Evolutionary conservation across 2,113 vertebrate genomes (phyloP).

Genomic region (Myotis yumanensis): DNA sequence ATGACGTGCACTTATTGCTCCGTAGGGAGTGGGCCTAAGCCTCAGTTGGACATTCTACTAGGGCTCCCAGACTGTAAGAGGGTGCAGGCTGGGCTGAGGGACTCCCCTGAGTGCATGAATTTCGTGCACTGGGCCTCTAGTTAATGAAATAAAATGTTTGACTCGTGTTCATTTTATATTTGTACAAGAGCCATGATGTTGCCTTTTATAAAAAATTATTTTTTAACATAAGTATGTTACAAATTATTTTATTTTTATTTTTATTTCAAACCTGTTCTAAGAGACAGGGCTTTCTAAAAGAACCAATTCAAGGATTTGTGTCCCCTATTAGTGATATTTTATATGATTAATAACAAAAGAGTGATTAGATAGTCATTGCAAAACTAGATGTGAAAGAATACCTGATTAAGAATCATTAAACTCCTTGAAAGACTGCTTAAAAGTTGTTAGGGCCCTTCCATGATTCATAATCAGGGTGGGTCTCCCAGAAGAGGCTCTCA

Average conservation of each 20-base stretch:
- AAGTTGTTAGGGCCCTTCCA: not conserved
- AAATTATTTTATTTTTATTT: conserved; percentile 23
- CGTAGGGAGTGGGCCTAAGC: too few relatives aligned
- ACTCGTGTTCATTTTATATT: not conserved
- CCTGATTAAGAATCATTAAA: not conserved
- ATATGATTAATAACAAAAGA: not conserved
- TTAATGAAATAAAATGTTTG: not conserved
- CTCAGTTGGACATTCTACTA: too few relatives aligned
- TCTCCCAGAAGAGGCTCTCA: not conserved
- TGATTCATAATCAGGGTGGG: not conserved
- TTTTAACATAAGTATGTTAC: not conserved
- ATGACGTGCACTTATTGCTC: too few relatives aligned
- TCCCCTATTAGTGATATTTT: not conserved
- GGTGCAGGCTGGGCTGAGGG: too few relatives aligned
- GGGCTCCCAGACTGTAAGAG: too few relatives aligned
- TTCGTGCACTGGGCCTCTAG: too few relatives aligned
- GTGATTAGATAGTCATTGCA: not conserved
- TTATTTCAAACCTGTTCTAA: conserved; percentile 12
- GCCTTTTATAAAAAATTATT: not conserved
- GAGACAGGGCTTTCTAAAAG: not conserved
- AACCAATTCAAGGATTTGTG: not conserved
- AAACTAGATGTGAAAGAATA: not conserved
- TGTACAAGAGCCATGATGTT: not conserved
- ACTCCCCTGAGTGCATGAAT: too few relatives aligned
- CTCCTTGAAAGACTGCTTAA: not conserved